Conservation (phyloP, 2,113 vertebrate species). For the Campylomormyrus tamandua region DNA sequence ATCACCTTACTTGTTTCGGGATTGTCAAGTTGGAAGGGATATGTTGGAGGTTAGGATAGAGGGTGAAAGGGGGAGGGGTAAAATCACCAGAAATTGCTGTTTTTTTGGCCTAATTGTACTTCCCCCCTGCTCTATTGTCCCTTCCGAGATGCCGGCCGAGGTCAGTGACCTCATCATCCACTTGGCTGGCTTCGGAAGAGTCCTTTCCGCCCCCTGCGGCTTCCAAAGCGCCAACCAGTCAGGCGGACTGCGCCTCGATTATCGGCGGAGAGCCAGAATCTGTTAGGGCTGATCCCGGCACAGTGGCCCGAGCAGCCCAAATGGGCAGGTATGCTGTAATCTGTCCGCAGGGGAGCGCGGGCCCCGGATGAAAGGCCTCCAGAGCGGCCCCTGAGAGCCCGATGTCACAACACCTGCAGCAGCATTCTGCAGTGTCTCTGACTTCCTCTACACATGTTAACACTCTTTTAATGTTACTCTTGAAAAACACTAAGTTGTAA, state of each 20-base stretch:
- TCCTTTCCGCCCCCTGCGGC: constrained; percentile 58
- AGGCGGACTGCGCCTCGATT: constrained; percentile 46
- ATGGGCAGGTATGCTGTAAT: constrained; percentile 58
- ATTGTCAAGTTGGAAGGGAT: constrained; percentile 21
- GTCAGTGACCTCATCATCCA: constrained; percentile 64
- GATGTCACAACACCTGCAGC: background rate
- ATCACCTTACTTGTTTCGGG: constrained; percentile 36
- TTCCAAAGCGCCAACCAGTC: constrained; percentile 48
- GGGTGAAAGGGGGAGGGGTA: constrained; percentile 34
- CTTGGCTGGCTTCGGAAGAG: constrained; percentile 67
- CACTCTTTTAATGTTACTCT: background rate
- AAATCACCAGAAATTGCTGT: constrained; percentile 54
- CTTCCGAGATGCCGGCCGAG: constrained; percentile 60
- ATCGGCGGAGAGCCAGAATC: constrained; percentile 58
- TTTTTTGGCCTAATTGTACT: constrained; percentile 57
- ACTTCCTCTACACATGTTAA: background rate
- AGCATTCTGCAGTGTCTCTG: background rate
- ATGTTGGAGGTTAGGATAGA: constrained; percentile 23
- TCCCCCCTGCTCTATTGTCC: constrained; percentile 46
- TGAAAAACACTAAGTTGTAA: background rate
- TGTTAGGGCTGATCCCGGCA: constrained; percentile 54
- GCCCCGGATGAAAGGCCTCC: background rate
- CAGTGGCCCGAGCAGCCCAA: constrained; percentile 54
- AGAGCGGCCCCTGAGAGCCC: background rate
- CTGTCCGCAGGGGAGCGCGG: background rate